phyloP scores from a whole-genome alignment of 1,140 invertebrate genomes.

The Drosophila tsacasi region DNA sequence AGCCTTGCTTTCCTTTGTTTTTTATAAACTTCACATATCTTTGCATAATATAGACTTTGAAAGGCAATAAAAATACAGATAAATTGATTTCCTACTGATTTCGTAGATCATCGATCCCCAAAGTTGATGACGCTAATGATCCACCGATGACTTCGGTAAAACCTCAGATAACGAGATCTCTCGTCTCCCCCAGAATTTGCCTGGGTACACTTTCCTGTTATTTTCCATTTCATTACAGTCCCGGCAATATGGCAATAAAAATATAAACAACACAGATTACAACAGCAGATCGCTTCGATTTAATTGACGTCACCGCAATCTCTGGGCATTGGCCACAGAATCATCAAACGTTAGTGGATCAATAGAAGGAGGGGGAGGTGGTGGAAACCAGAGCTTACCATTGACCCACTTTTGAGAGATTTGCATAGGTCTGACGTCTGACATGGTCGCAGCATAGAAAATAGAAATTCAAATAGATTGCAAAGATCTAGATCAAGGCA shows the following conservation, averaged over 20 bases:
- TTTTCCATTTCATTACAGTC: conserved; percentile 79
- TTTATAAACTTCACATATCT: neutral
- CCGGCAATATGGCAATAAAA: conserved; percentile 17
- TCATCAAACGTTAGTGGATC: conserved; percentile 5
- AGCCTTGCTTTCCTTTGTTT: neutral
- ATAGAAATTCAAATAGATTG: neutral
- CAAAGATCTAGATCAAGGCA: neutral
- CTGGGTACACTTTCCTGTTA: conserved; percentile 58
- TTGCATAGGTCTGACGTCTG: conserved; percentile 32
- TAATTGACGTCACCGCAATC: conserved; percentile 63
- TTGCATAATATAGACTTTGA: neutral
- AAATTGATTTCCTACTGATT: neutral
- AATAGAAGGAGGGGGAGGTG: neutral
- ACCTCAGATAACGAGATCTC: conserved; percentile 42
- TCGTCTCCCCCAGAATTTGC: neutral
- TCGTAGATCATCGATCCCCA: conserved; percentile 17
- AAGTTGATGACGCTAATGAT: neutral
- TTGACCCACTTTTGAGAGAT: conserved; percentile 63
- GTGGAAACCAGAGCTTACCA: conserved; percentile 22
- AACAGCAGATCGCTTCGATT: conserved; percentile 33
- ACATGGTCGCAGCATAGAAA: conserved; percentile 16
- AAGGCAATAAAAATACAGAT: neutral
- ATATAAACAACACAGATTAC: conserved; percentile 54
- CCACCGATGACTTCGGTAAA: neutral
- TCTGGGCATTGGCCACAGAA: conserved; percentile 49